Base-by-base conservation (phyloP, 2,797 vertebrate species). In the Macropodus opercularis region DNA sequence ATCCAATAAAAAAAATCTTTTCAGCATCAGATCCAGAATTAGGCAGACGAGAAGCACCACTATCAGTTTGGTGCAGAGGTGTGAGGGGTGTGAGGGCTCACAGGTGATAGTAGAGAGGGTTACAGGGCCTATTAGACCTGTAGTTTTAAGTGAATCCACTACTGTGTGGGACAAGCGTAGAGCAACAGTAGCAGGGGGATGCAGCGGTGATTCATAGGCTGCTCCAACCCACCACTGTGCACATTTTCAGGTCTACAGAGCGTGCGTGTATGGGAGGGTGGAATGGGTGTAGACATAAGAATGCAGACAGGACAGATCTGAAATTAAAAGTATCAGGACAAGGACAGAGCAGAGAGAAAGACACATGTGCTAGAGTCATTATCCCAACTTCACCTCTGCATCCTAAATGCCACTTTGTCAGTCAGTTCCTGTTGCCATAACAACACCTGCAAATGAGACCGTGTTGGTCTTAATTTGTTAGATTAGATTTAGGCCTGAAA, bases 361-460 rank as follows among this genome's bases (percentile, higher is more conserved):
- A 36, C 31, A 12, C 19, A 34, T 24, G 36, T 47, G 5, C 13
- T 23, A n/a, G n/a, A n/a, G n/a, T n/a, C n/a, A n/a, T 53, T 77
- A 73, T 38, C 18, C 21, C 52, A 40, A 48, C 38, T 22, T 54
- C 42, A 47, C 68, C 41, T 58, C 29, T 6, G 6, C 50, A 47
- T 61, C 62, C 34, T 47, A 27, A 44, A 15, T 39, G 31, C 42
- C 18, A 57, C 19, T 63, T 35, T 78, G 77, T 83, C 79, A 73
- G 36, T 86, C 80, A 79, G 55, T 61, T 52, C 41, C 70, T 61
- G 83, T 90, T 86, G 66, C 89, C 73, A 85, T 87, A 78, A 83
- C 65, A 5, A 87, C 63, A 71, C 78, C 76, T 57, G 48, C 63
- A 84, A 81, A 84, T 79, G 31, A 71, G 51, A 53, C 70, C 55